Evolutionary conservation across 23 tunicate species (phyloP).

Genomic region (Clavelina lepadiformis): DNA sequence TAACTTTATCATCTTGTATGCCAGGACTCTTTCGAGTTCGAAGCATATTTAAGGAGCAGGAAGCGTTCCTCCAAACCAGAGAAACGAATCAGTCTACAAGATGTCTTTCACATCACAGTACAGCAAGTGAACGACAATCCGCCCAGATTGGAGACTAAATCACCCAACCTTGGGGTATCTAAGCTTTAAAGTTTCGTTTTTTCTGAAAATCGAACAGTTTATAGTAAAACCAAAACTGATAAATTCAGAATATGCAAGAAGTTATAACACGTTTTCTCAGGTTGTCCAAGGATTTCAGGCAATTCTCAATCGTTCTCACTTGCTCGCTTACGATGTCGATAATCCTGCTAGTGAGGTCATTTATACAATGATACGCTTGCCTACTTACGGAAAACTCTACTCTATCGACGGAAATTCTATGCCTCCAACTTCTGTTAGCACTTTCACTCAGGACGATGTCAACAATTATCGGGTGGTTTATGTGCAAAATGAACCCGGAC

Average conservation of each 20-base stretch:
- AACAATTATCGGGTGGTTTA: slow-evolving; percentile 19
- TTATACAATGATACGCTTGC: slow-evolving; percentile 44
- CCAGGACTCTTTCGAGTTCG: slow-evolving; percentile 61
- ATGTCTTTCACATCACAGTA: slow-evolving; percentile 25
- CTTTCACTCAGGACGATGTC: slow-evolving; percentile 62
- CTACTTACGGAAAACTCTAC: slow-evolving; percentile 34
- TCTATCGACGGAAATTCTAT: background rate
- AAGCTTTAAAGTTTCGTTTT: background rate
- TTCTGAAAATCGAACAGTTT: background rate
- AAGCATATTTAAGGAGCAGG: slow-evolving; percentile 44
- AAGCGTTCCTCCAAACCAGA: slow-evolving; percentile 7
- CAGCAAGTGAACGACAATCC: slow-evolving; percentile 68
- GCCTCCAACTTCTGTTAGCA: background rate
- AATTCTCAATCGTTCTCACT: slow-evolving; percentile 3
- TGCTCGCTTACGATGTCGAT: slow-evolving; percentile 56
- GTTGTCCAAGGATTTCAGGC: slow-evolving; percentile 56
- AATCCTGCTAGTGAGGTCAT: slow-evolving; percentile 38
- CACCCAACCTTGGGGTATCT: slow-evolving; percentile 43
- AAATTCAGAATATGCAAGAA: no score
- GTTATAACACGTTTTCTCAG: slow-evolving; percentile 14
- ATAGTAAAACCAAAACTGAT: background rate
- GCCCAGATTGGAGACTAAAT: slow-evolving; percentile 44
- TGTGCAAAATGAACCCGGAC: slow-evolving; percentile 20
- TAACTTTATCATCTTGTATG: background rate
- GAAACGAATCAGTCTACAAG: slow-evolving; percentile 1